phyloP scores from a whole-genome alignment of 2,113 vertebrate genomes.

The Tragulus kanchil region DNA sequence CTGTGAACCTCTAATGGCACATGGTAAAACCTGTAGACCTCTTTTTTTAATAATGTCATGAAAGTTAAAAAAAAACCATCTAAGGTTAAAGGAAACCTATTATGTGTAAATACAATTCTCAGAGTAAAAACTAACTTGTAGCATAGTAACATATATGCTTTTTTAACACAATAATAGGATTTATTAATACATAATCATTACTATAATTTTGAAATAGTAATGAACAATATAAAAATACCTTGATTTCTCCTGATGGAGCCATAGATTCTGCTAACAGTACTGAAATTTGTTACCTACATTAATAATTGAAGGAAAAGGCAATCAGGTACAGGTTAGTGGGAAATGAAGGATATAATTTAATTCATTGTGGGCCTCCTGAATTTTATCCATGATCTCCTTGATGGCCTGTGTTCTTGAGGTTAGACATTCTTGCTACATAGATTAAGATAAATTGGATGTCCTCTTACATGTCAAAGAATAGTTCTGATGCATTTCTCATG shows the following conservation, averaged over 20 bases:
- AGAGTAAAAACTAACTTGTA: not conserved
- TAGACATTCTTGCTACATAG: not conserved
- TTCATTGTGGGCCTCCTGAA: not conserved
- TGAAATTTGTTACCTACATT: not conserved
- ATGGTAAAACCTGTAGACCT: not conserved
- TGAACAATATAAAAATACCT: not conserved
- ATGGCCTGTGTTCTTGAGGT: not conserved
- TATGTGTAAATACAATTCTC: not conserved
- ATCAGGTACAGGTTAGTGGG: not conserved
- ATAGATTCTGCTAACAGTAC: not conserved
- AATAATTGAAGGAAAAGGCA: not conserved
- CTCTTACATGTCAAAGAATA: not conserved
- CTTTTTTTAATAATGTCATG: constrained; percentile 1
- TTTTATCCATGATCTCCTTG: not conserved
- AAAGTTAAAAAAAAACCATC: not conserved
- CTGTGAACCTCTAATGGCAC: not conserved
- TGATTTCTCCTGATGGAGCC: not conserved
- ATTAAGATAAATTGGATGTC: not conserved
- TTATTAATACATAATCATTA: too few species aligned
- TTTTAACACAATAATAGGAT: not conserved
- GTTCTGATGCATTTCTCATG: constrained; percentile 25
- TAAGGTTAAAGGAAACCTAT: not conserved
- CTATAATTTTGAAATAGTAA: not conserved
- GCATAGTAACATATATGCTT: not conserved
- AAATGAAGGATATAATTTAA: not conserved